phyloP scores from a whole-genome alignment of 1,140 invertebrate genomes.

The Reticulitermes speratus region DNA sequence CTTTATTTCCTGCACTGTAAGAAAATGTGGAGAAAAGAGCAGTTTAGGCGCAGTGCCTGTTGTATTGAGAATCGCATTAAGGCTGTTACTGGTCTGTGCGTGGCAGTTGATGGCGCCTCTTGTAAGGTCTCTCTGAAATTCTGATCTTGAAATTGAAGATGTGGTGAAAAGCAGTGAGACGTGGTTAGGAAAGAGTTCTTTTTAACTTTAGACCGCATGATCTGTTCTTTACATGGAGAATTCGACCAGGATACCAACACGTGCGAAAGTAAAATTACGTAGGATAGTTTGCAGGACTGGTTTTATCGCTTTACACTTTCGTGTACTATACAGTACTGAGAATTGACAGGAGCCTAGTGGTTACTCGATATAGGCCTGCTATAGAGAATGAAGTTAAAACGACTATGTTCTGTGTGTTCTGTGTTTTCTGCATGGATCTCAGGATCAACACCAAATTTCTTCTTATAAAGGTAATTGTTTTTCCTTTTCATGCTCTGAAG shows the following conservation, averaged over 20 bases:
- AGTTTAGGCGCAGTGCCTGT: background rate
- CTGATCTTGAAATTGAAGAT: background rate
- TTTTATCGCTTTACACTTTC: no score
- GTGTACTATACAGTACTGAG: no score
- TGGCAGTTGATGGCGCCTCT: background rate
- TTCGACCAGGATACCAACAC: background rate
- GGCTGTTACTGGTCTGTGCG: background rate
- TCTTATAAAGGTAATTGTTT: no score
- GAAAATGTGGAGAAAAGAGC: background rate
- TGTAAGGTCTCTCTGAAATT: background rate
- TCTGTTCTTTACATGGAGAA: background rate
- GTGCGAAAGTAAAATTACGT: background rate
- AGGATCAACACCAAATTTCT: no score
- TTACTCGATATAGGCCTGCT: no score
- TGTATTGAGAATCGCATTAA: background rate
- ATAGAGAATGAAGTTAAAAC: no score
- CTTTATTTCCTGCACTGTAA: background rate
- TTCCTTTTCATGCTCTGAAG: no score
- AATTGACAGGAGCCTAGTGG: no score
- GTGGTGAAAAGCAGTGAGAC: background rate
- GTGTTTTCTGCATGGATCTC: no score
- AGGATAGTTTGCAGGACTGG: background rate
- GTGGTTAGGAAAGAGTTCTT: background rate
- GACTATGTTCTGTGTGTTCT: no score
- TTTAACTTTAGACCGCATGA: background rate